These are phyloP conservation scores for Pagrus major DNA, from an alignment of 2,113 vertebrate species.

Conservation along the genomic window DNA sequence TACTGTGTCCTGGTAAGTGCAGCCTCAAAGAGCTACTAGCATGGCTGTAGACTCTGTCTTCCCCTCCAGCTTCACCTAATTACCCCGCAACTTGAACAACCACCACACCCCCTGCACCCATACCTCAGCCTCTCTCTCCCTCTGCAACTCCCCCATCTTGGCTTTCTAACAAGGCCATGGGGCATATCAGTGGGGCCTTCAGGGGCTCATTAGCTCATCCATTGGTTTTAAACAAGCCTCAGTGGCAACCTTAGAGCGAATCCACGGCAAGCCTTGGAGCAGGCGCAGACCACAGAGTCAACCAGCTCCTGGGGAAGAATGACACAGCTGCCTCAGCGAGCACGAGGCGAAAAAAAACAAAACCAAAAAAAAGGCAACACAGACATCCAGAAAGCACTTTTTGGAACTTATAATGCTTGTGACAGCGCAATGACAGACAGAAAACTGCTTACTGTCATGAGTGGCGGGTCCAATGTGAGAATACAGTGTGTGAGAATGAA, in stretches of 20 bases:
- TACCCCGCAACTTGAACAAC: conserved; percentile 21
- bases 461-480: conserved; percentile 32
- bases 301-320: conserved; percentile 49
- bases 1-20: not conserved
- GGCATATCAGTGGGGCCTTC: conserved; percentile 60
- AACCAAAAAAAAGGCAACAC: conserved; percentile 36
- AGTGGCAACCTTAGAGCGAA: conserved; percentile 52
- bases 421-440: conserved; percentile 35
- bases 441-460: conserved; percentile 55
- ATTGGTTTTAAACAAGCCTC: conserved; percentile 59
- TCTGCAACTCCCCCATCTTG: conserved; percentile 31
- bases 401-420: conserved; percentile 21
- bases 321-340: conserved; percentile 44
- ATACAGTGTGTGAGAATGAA: conserved; percentile 43
- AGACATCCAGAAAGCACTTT: conserved; percentile 34
- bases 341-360: conserved; percentile 6
- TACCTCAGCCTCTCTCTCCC: conserved; percentile 11
- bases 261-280: conserved; percentile 62
- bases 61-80: conserved; percentile 18
- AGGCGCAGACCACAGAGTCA: conserved; percentile 53
- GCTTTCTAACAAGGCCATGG: conserved; percentile 59
- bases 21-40: not conserved
- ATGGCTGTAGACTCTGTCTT: not conserved
- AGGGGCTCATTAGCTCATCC: conserved; percentile 77
- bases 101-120: conserved; percentile 6